Conservation (phyloP, 2,113 vertebrate genomes). For the Lucifuga dentata region DNA sequence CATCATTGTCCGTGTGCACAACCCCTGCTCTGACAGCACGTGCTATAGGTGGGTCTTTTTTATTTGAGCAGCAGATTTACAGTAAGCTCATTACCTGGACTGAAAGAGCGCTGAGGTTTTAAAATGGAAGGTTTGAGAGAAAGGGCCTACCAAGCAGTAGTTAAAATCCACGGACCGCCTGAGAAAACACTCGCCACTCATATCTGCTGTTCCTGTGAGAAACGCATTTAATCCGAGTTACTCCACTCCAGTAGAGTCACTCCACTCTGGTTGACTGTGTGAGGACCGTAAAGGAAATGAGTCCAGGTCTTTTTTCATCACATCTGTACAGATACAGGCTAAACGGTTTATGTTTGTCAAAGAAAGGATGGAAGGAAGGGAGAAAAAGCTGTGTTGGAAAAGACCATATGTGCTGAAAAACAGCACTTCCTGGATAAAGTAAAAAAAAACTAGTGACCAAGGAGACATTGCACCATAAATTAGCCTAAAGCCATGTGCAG, state of each 20-base stretch:
- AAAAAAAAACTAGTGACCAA: conserved; percentile 1
- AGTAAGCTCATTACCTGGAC: neutral
- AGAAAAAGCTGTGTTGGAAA: too few relatives aligned
- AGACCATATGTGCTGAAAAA: conserved; percentile 2
- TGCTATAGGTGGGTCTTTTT: conserved; percentile 90
- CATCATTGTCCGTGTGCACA: conserved; percentile 91
- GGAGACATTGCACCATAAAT: conserved; percentile 4
- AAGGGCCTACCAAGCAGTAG: too few relatives aligned
- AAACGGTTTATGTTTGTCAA: conserved; percentile 8
- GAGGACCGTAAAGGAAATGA: neutral
- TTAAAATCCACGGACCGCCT: too few relatives aligned
- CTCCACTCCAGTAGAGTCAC: too few relatives aligned
- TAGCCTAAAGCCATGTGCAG: conserved; percentile 17
- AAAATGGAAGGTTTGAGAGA: too few relatives aligned
- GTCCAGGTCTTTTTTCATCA: neutral
- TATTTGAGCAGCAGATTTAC: neutral
- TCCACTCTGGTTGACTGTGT: neutral
- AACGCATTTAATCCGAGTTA: too few relatives aligned
- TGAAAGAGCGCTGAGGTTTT: neutral
- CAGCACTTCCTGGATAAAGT: conserved; percentile 22
- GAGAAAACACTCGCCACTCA: too few relatives aligned
- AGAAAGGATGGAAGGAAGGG: neutral
- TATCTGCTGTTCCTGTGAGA: too few relatives aligned
- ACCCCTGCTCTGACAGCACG: conserved; percentile 91
- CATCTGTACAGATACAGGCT: neutral